Evolutionary conservation across 2,797 vertebrate species (phyloP), one percentile per base, ranked within the genome.

Genomic region (Pitangus sulphuratus): DNA sequence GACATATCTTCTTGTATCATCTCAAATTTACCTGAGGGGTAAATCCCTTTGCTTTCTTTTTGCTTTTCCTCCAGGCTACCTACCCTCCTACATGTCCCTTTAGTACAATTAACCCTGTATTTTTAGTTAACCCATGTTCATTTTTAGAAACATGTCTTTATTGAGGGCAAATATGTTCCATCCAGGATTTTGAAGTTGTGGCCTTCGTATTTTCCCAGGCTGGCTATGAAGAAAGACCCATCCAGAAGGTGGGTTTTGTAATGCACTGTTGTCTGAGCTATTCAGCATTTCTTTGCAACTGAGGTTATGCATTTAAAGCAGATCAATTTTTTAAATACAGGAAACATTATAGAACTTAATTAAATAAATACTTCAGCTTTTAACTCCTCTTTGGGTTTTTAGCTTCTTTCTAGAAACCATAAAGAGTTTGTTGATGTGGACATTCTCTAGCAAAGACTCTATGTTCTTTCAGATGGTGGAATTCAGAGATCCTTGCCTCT

Each of bases 1-100:
- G 39, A 37, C 0, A 0, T 12, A 13, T 11, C 28, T 61, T 65
- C 14, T 48, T 56, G 18, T 44, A 7, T 57, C 0, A 4, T 57
- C 48, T 60, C 40, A 56, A 53, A 53, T 30, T 7, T 31, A 48
- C 11, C 21, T 56, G 50, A 53, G 12, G 8, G 4, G 6, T 33
- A 80, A 47, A 65, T 15, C 13, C 14, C 7, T 70, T 61, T 35
- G 42, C 13, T n/a, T 61, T 24, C 8, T 48, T 12, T 62, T 66
- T 68, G 15, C 15, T 71, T 51, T 76, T 79, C 28, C 9, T 51
- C 16, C 50, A 33, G 25, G 28, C 24, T 53, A 5, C 31, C 39
- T 75, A 18, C 11, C 31, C 20, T 65, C 39, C 56, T 65, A 50
- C 10, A 11, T 60, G 17, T 28, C 44, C 6, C 21, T 9, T 78